These are phyloP conservation scores for Aleiodes sp. DNA, from an alignment of 1,140 invertebrate species.

Conservation along the genomic window DNA sequence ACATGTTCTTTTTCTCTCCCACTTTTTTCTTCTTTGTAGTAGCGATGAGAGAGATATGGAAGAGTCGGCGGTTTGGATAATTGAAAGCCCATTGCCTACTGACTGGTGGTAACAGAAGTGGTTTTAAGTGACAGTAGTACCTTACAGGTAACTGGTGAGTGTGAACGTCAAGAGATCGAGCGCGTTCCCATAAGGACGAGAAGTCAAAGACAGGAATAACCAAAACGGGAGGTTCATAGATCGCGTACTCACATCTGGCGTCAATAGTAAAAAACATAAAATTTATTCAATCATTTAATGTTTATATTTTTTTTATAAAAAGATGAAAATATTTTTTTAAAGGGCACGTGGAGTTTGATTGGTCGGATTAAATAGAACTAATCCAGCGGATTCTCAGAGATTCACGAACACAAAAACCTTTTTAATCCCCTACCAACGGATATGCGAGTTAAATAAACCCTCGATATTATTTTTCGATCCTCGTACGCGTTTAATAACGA, in stretches of 20 bases:
- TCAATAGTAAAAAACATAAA: background rate
- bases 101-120: conserved; percentile 27
- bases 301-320: too few species aligned
- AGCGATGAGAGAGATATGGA: conserved; percentile 2
- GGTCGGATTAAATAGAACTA: conserved; percentile 33
- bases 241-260: background rate
- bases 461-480: conserved; percentile 63
- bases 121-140: conserved; percentile 57
- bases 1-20: background rate
- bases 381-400: conserved; percentile 45
- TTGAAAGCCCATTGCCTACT: conserved; percentile 50
- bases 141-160: conserved; percentile 51
- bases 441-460: conserved; percentile 58
- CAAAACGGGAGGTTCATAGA: conserved; percentile 25
- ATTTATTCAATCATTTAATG: background rate
- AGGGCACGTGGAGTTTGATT: conserved; percentile 17
- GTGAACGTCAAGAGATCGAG: conserved; percentile 31
- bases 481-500: conserved; percentile 36
- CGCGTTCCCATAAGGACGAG: conserved; percentile 35
- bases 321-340: too few species aligned
- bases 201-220: conserved; percentile 18
- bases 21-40: background rate
- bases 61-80: conserved; percentile 46
- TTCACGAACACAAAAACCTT: conserved; percentile 57
- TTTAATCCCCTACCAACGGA: conserved; percentile 57